Percentiles rank a stretch among this genome's conserved stretches.
Conservation (phyloP, 2,797 vertebrate genomes). For the Gallirallus australis region DNA sequence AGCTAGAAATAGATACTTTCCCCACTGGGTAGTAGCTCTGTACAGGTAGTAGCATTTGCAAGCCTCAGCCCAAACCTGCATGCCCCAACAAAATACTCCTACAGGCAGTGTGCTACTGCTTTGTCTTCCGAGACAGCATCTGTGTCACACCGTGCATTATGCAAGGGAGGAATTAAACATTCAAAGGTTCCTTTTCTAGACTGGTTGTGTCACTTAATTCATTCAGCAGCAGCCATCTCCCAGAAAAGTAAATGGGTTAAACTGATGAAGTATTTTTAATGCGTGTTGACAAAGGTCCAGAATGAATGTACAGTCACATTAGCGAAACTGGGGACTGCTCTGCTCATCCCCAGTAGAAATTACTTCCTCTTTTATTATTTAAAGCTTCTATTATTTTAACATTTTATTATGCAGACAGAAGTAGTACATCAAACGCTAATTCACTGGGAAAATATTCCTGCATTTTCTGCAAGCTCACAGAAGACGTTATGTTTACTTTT, state of each 20-base stretch:
- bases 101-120: neutral
- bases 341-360: conserved; percentile 12
- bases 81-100: neutral
- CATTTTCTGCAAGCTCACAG: neutral
- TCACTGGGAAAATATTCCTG: neutral
- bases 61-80: neutral
- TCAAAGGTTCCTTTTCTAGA: neutral
- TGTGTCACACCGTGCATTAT: neutral
- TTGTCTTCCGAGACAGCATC: neutral
- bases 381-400: neutral
- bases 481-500: neutral
- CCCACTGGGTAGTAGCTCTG: neutral
- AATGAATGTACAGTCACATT: conserved; percentile 20
- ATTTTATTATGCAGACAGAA: conserved; percentile 14
- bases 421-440: neutral
- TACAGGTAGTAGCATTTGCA: neutral
- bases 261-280: conserved; percentile 66
- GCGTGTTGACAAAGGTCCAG: conserved; percentile 51
- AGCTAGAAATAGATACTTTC: neutral
- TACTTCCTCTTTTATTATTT: conserved; percentile 54
- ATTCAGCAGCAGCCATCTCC: neutral
- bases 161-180: conserved; percentile 7
- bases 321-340: neutral
- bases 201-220: neutral
- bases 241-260: conserved; percentile 53